Evolutionary conservation across 2,113 vertebrate species (phyloP), one percentile per base, ranked within the genome.

Genomic region (Pachycephala philippinensis): DNA sequence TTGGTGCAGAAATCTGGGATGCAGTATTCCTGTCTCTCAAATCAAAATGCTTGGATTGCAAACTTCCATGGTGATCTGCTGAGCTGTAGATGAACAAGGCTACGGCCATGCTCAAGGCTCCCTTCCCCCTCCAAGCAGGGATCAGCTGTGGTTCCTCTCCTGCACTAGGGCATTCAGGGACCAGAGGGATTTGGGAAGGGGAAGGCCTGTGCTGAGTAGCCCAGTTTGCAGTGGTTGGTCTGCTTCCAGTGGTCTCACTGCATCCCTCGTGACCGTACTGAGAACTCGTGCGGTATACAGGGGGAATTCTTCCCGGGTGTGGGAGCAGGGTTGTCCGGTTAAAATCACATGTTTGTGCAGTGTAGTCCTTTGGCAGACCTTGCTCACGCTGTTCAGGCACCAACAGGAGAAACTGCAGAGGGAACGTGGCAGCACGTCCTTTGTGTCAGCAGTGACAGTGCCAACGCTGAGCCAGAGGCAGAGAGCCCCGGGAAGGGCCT

Each of bases 201-300:
- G 15, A 60, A 59, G 44, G 39, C 19, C 22, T 7, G 2, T 0
- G 7, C 23, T 7, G 37, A 11, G 1, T 1, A 80, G 45, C 39
- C 33, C 26, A 7, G 31, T 23, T 53, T 1, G 3, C 19, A 26
- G 45, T 8, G 44, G 8, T 5, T 44, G 33, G 4, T 66, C 10
- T 66, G 18, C 47, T 65, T 61, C 16, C 20, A 11, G 37, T 5
- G 42, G 40, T n/a, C 50, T 82, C 0, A 0, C 21, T 28, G 54
- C 1, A 2, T 28, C 33, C 28, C 49, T 70, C 6, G 8, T 26
- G 26, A 3, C 50, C 2, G 2, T 6, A 2, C 5, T 11, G 39
- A 27, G 70, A 70, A 5, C 45, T 45, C 44, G 0, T 2, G 33
- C 0, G 2, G 70, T 13, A 69, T 0, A 2, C 40, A 26, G 8